Conservation (phyloP, 2,888 invertebrate species). For the Gibbula magus region DNA sequence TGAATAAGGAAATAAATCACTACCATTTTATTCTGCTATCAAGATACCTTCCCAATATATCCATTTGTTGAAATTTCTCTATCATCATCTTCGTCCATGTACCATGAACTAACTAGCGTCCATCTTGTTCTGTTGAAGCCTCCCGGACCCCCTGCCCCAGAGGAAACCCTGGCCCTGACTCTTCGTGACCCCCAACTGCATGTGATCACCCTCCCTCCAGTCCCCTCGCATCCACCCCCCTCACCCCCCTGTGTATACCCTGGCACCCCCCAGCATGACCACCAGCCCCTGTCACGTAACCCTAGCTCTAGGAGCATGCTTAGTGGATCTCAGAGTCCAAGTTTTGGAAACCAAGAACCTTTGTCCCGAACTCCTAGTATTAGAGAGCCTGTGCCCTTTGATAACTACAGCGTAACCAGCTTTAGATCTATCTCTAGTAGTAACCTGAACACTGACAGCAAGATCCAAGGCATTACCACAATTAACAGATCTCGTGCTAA, state of each 20-base stretch:
- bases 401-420: too few relatives aligned
- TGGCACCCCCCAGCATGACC: constrained; percentile 20
- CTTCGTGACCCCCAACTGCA: too few relatives aligned
- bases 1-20: too few relatives aligned
- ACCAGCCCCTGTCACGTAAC: neutral
- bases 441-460: too few relatives aligned
- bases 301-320: neutral
- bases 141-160: constrained; percentile 28
- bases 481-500: constrained; percentile 23
- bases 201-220: neutral
- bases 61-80: too few relatives aligned
- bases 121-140: constrained; percentile 26
- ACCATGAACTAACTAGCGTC: too few relatives aligned
- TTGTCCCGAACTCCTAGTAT: neutral
- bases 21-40: too few relatives aligned
- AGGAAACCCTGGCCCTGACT: constrained; percentile 1
- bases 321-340: neutral
- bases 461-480: neutral
- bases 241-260: constrained; percentile 34
- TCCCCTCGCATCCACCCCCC: constrained; percentile 10
- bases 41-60: too few relatives aligned
- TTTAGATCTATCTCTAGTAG: too few relatives aligned
- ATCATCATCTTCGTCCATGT: too few relatives aligned
- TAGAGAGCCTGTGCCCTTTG: too few relatives aligned
- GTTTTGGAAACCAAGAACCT: neutral